These are phyloP conservation scores for Callorhinus ursinus DNA, from an alignment of 2,113 vertebrate species.

Conservation along the genomic window DNA sequence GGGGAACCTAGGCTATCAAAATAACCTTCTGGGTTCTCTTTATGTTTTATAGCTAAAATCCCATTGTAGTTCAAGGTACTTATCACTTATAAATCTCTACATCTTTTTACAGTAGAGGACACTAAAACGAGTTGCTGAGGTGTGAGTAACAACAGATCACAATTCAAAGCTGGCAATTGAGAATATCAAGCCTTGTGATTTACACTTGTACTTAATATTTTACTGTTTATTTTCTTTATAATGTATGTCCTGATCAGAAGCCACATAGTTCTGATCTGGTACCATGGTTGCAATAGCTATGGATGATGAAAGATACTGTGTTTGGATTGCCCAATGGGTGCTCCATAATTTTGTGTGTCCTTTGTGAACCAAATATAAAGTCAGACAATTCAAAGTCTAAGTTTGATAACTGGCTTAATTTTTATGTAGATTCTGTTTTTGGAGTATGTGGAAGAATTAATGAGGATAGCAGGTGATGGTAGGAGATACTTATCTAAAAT, in stretches of 20 bases:
- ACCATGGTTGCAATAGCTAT: not conserved
- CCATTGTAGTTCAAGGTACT: not conserved
- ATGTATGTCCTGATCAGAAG: not conserved
- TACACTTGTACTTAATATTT: not conserved
- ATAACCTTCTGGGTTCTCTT: not conserved
- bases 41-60: not conserved
- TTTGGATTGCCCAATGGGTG: not conserved
- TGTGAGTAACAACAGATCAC: not conserved
- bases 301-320: not conserved
- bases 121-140: not conserved
- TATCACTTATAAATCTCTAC: not conserved
- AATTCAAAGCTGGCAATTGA: not conserved
- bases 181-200: not conserved
- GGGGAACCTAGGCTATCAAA: not conserved
- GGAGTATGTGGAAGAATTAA: not conserved
- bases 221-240: not conserved
- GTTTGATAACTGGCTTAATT: not conserved
- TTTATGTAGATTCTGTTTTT: not conserved
- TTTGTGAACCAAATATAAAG: not conserved
- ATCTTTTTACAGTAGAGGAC: not conserved
- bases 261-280: not conserved
- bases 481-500: not conserved
- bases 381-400: not conserved
- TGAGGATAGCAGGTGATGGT: not conserved
- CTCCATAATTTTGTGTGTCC: not conserved